phyloP scores from a whole-genome alignment of 1,140 invertebrate genomes.

The Ctenoplectra terminalis region DNA sequence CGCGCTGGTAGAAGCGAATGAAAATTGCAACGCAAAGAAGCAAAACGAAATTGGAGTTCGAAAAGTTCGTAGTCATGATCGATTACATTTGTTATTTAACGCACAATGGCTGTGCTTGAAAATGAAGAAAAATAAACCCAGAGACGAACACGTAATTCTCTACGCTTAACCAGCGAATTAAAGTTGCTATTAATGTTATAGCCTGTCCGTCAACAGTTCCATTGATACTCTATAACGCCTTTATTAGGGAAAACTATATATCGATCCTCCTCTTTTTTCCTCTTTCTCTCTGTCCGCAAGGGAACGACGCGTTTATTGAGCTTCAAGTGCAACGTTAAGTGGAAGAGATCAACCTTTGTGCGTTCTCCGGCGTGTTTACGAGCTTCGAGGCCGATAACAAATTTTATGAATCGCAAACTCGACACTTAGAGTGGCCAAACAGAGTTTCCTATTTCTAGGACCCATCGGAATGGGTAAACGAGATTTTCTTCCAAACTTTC shows the following conservation, averaged over 20 bases:
- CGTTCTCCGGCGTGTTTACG: background rate
- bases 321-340: constrained; percentile 56
- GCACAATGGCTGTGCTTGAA: background rate
- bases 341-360: constrained; percentile 48
- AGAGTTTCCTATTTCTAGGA: no score
- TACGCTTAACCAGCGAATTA: background rate
- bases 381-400: background rate
- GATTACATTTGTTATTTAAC: background rate
- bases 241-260: constrained; percentile 9
- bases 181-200: background rate
- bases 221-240: background rate
- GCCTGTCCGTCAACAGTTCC: background rate
- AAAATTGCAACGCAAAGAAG: background rate
- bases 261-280: background rate
- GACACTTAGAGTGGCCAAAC: background rate
- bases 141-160: no score
- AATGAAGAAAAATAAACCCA: no score
- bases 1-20: background rate
- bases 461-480: no score
- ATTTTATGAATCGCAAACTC: constrained; percentile 6
- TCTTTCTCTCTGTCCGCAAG: no score
- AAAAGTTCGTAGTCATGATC: background rate
- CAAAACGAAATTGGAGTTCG: no score
- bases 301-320: no score
- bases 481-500: no score